Percentiles rank a stretch among this genome's conserved stretches.
These are phyloP conservation scores for Corapipo altera DNA, from an alignment of 2,113 vertebrate genomes.

Conservation along the genomic window DNA sequence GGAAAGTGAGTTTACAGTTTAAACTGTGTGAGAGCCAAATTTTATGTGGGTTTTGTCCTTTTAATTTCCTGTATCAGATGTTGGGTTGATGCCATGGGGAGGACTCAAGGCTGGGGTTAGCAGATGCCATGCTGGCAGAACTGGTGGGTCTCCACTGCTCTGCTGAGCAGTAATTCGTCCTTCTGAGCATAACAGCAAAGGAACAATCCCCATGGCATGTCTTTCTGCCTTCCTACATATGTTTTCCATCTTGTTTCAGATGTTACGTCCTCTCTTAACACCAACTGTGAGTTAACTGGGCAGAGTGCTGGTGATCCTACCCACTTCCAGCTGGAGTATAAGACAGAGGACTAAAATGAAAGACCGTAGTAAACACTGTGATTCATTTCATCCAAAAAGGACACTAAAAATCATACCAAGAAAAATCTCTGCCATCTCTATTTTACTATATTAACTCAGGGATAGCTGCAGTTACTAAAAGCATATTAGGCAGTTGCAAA, in stretches of 20 bases:
- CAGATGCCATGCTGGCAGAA: not conserved
- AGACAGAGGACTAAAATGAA: not conserved
- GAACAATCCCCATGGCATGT: not conserved
- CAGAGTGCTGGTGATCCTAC: not conserved
- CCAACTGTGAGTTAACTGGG: not conserved
- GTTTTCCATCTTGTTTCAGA: conserved; percentile 7
- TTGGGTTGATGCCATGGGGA: not conserved
- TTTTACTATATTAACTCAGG: not conserved
- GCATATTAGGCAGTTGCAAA: not conserved
- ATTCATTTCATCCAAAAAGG: conserved; percentile 18
- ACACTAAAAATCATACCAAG: conserved; percentile 2
- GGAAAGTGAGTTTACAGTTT: not conserved
- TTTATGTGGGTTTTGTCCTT: not conserved
- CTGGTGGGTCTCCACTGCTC: not conserved
- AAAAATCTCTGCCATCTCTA: not conserved
- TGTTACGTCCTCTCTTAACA: not conserved
- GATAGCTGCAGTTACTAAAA: not conserved
- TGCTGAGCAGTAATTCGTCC: not conserved
- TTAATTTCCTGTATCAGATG: not conserved
- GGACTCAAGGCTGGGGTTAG: not conserved
- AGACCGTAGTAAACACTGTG: conserved; percentile 24
- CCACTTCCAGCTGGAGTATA: conserved; percentile 14
- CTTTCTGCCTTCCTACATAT: not conserved
- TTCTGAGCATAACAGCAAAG: not conserved
- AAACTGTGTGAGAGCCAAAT: not conserved